Base-by-base conservation (phyloP, 1,140 invertebrate species). In the Agraylea sexmaculata region DNA sequence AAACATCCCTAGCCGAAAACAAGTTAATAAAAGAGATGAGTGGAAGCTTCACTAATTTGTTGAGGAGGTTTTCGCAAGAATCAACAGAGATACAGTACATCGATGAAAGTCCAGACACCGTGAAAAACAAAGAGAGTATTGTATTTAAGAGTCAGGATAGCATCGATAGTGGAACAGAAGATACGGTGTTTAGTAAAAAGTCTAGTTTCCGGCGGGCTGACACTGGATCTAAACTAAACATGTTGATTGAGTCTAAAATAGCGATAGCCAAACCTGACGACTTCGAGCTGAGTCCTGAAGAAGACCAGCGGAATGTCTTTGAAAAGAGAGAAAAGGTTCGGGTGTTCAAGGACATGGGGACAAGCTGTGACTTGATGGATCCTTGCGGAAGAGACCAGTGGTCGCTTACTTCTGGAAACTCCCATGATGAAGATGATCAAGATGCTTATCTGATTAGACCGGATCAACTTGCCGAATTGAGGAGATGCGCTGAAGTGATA, bases 81-180 rank as follows among this genome's bases (percentile, higher is more conserved):
- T 58, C 65, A 4, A 60, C 57, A 43, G 57, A 59, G 17, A 37
- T 68, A 7, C 53, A 53, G 1, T 68, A 54, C 31, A 68, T 68
- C 4, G 65, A 68, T 33, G 65, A 68, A 46, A 64, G 61, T 8
- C 65, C 65, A 1, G 58, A 43, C 4, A 23, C 51, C 0, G 57
- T 58, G 37, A 60, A 66, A 22, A 47, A 46, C 2, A 59, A 55
- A 27, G 63, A 66, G 22, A 62, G 57, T 0, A 59, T 68, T 51
- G 43, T 68, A 1, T 30, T 68, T 0, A 64, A 68, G 50, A 66
- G 62, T 16, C 66, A 66, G 61, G 64, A 68, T 25, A 56, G 56
- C 35, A 64, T 62, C 15, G 53, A 52, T 0, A 53, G 43, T 3
- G 48, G 53, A 25, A 45, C 46, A 0, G n/a, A n/a, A n/a, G 55